Base-by-base conservation (phyloP, 2,113 vertebrate species). In the Bubo scandiacus region DNA sequence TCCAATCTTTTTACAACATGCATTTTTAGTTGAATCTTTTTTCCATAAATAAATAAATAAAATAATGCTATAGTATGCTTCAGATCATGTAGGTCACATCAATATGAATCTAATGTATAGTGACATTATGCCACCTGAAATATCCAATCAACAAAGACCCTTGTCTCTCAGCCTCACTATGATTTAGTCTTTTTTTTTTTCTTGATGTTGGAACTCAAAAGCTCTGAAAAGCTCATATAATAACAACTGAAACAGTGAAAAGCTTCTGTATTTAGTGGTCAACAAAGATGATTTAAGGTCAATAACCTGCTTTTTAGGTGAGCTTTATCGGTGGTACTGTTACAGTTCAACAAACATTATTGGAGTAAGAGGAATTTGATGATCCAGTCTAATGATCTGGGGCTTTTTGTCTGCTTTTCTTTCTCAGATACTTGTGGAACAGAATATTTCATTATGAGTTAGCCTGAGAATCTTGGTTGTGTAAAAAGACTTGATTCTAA, bases 91-190 rank as follows among this genome's bases (percentile, higher is more conserved):
- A 93, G 86, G 73, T 63, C 94, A 88, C 20, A 32, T 91, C 74
- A 52, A 62, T 38, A 40, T 95, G 88, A 98, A 91, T 68, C 26
- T 96, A 97, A 98, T 92, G 3, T 18, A 52, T 38, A 66, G 38
- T 95, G 97, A 97, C 93, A 71, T 85, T 62, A 80, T 97, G 97
- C 70, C 94, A 97, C 96, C 95, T 97, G 97, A 98, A 97, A 97
- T 98, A 92, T 85, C 96, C 86, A 94, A 26, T 54, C 70, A 92
- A 72, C 58, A 92, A 81, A 97, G 77, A 91, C 47, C 36, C 73
- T 73, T 98, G 97, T 97, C 94, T 95, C 78, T 86, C 62, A 90
- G 29, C 54, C 73, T 97, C 96, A 98, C 19, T 52, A 62, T 34
- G 11, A 71, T 85, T 83, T 80, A 82, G 14, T 65, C 7, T 78